Evolutionary conservation across 2,888 invertebrate genomes (phyloP).

Genomic region (Norana najaformis): DNA sequence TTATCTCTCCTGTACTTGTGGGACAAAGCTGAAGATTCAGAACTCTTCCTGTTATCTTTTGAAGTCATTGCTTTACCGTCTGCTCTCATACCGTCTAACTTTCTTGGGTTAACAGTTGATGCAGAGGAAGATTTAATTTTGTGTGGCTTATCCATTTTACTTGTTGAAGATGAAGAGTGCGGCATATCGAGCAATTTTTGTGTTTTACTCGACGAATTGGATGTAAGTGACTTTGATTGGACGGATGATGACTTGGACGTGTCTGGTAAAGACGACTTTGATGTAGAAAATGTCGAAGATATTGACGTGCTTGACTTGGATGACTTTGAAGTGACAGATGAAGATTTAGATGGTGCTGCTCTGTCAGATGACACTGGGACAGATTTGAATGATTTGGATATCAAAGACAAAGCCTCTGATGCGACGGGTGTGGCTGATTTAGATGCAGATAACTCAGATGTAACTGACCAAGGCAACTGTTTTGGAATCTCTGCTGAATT

Average conservation of each 20-base stretch:
- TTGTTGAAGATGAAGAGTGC: neutral
- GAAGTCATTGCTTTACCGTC: neutral
- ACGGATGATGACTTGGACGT: neutral
- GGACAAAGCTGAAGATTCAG: neutral
- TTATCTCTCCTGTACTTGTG: neutral
- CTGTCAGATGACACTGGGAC: neutral
- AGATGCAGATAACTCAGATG: neutral
- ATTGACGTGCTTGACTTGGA: neutral
- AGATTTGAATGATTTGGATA: neutral
- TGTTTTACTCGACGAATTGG: neutral
- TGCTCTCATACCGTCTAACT: neutral
- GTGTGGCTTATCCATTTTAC: neutral
- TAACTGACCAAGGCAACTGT: neutral
- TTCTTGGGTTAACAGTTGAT: neutral
- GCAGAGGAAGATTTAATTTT: neutral
- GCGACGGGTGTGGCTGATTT: neutral
- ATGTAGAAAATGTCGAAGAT: neutral
- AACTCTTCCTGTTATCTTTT: neutral
- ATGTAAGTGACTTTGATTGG: neutral
- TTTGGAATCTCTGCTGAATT: neutral
- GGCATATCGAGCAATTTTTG: neutral
- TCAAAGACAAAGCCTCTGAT: no score
- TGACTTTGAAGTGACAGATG: neutral
- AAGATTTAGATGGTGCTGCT: neutral
- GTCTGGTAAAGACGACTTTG: neutral